Conservation (phyloP, 2,888 invertebrate species). For the Scrobipalpa costella region DNA sequence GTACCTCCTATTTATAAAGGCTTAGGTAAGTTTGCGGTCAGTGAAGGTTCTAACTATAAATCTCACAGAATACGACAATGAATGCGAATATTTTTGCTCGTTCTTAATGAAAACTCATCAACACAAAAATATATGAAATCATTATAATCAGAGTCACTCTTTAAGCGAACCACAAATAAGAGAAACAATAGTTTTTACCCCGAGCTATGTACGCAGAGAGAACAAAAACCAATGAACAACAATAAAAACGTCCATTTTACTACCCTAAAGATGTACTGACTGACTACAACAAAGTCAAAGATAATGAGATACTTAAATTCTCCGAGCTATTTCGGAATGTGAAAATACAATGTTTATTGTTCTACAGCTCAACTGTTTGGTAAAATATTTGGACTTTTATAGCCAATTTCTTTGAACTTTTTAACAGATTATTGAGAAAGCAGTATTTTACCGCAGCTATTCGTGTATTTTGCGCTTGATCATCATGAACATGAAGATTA, state of each 20-base stretch:
- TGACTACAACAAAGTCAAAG: conserved; percentile 2
- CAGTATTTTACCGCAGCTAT: neutral
- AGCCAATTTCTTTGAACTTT: neutral
- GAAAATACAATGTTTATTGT: conserved; percentile 12
- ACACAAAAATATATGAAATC: no score
- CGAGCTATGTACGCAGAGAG: neutral
- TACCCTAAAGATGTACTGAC: neutral
- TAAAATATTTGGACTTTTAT: neutral
- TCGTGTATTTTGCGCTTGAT: neutral
- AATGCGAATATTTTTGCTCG: no score
- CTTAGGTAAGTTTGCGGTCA: neutral
- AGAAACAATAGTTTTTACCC: no score
- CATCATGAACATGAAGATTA: neutral
- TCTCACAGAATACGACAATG: no score
- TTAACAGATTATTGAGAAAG: neutral
- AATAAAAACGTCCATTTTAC: conserved; percentile 3
- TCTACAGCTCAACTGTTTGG: neutral
- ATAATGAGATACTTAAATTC: conserved; percentile 3
- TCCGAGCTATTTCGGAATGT: neutral
- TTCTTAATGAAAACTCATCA: no score
- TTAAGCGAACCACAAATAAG: no score
- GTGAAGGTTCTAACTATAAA: neutral
- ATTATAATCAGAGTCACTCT: no score
- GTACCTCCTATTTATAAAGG: no score
- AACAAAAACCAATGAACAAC: neutral